Conservation (phyloP, 2,888 invertebrate species). For the Drosophila kuntzei region DNA sequence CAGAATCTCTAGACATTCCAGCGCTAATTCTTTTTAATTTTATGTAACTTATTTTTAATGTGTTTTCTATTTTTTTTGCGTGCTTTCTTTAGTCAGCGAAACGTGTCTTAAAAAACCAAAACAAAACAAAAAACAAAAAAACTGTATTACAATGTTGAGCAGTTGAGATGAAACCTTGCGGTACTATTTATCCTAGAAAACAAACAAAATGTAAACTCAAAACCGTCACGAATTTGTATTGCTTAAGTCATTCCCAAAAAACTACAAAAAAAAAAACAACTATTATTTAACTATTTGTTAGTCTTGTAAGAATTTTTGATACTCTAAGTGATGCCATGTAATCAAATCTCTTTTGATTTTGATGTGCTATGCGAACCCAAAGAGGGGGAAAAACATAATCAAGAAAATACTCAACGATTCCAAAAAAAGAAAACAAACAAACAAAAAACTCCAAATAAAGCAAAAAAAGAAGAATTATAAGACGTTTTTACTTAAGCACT, state of each 20-base stretch:
- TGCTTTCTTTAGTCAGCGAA: conserved; percentile 59
- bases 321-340: conserved; percentile 50
- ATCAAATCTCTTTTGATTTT: conserved; percentile 47
- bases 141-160: conserved; percentile 73
- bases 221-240: conserved; percentile 75
- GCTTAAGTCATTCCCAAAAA: conserved; percentile 43
- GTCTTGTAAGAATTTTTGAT: conserved; percentile 55
- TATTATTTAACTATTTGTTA: conserved; percentile 60
- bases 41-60: conserved; percentile 48
- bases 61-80: conserved; percentile 41
- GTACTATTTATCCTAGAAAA: conserved; percentile 59
- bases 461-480: conserved; percentile 10
- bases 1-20: conserved; percentile 53
- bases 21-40: conserved; percentile 30
- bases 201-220: conserved; percentile 37
- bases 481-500: conserved; percentile 53
- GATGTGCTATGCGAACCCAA: conserved; percentile 43
- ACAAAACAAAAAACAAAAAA: not conserved
- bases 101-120: conserved; percentile 69
- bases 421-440: conserved; percentile 46
- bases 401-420: conserved; percentile 50
- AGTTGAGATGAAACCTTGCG: conserved; percentile 35
- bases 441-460: conserved; percentile 7
- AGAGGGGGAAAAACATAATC: conserved; percentile 29
- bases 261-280: conserved; percentile 2